Conservation (phyloP, 2,113 vertebrate genomes). For the Cettia cetti region DNA sequence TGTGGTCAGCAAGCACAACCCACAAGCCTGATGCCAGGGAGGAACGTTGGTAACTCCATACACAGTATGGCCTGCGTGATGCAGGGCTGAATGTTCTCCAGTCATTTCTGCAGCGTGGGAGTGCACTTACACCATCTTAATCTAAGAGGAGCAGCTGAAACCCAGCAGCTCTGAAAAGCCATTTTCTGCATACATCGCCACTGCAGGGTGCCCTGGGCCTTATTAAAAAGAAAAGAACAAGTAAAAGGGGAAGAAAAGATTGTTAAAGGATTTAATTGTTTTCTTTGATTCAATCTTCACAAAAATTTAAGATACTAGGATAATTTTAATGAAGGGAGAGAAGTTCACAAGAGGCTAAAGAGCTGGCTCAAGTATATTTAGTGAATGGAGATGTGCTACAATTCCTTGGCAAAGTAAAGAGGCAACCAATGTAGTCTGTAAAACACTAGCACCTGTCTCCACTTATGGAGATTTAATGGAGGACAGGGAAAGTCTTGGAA, state of each 20-base stretch:
- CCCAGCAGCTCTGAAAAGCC: background rate
- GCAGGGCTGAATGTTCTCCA: background rate
- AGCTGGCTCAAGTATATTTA: background rate
- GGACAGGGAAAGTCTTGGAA: background rate
- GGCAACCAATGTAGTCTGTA: background rate
- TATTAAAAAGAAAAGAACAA: background rate
- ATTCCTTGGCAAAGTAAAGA: background rate
- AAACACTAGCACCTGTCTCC: background rate
- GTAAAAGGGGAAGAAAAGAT: background rate
- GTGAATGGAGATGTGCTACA: background rate
- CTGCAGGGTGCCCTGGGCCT: background rate
- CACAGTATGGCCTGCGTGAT: background rate
- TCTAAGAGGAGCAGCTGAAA: background rate
- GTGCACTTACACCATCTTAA: background rate
- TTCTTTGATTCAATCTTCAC: background rate
- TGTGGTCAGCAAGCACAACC: background rate
- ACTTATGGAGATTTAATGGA: background rate
- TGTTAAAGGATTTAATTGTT: background rate
- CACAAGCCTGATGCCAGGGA: background rate
- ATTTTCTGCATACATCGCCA: background rate
- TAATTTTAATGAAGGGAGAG: background rate
- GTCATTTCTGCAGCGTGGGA: background rate
- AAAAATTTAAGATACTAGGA: background rate
- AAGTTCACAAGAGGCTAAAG: background rate
- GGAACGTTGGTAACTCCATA: background rate